These are phyloP conservation scores for Bombyx huttoni DNA, from an alignment of 2,888 invertebrate genomes.

Conservation along the genomic window DNA sequence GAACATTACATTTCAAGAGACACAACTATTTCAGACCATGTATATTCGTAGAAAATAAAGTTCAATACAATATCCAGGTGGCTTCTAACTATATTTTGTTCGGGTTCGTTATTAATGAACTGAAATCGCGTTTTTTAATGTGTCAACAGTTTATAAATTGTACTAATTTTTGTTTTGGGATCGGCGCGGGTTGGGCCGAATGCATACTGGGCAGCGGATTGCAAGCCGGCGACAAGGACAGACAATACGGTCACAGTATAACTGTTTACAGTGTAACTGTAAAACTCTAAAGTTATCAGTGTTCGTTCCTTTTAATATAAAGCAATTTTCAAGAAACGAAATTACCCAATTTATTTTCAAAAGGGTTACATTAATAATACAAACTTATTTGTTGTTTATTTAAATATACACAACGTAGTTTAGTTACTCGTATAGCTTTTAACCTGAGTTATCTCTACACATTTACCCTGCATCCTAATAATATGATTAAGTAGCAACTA, in stretches of 20 bases:
- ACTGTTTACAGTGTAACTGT: background rate
- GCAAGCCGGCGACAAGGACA: slow-evolving; percentile 25
- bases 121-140: background rate
- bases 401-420: too few relatives aligned
- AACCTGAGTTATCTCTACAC: too few relatives aligned
- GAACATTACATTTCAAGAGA: slow-evolving; percentile 6
- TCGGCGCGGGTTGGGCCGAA: slow-evolving; percentile 16
- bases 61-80: background rate
- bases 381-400: too few relatives aligned
- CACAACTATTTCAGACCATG: slow-evolving; percentile 1
- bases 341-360: too few relatives aligned
- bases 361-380: too few relatives aligned
- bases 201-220: slow-evolving; percentile 22
- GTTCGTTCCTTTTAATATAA: too few relatives aligned
- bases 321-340: too few relatives aligned
- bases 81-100: background rate
- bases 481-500: too few relatives aligned
- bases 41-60: background rate
- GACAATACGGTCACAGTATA: slow-evolving; percentile 19
- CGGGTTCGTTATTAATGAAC: background rate
- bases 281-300: background rate
- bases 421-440: too few relatives aligned
- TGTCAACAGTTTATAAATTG: background rate
- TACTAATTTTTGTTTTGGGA: background rate
- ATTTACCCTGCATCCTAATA: too few relatives aligned